A percentile compares a stretch with the other conserved stretches of the same genome.
These are phyloP conservation scores for Oncorhynchus keta DNA, from an alignment of 2,113 vertebrate genomes.

Conservation along the genomic window DNA sequence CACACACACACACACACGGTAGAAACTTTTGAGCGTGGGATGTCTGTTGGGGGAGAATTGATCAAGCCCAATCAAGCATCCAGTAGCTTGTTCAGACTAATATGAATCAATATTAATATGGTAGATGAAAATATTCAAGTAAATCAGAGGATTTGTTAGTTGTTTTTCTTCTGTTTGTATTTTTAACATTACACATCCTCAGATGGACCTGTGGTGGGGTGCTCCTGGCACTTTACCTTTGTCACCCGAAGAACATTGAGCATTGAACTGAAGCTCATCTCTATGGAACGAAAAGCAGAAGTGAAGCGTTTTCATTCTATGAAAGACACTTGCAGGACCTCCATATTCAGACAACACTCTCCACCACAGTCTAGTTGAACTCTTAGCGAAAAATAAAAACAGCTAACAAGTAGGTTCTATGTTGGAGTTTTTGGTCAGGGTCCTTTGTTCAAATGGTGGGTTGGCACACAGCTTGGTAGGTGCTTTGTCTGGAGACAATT, in stretches of 20 bases:
- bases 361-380: not conserved
- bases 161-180: not conserved
- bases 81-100: slow-evolving; percentile 62
- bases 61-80: slow-evolving; percentile 38
- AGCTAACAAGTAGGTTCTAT: not conserved
- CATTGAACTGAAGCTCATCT: too few relatives aligned
- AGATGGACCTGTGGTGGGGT: slow-evolving; percentile 25
- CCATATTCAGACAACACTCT: not conserved
- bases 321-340: slow-evolving; percentile 11
- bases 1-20: too few relatives aligned
- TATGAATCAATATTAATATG: slow-evolving; percentile 60
- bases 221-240: slow-evolving; percentile 29
- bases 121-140: not conserved
- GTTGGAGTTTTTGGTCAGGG: too few relatives aligned
- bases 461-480: too few relatives aligned
- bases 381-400: not conserved
- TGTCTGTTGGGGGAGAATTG: not conserved
- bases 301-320: slow-evolving; percentile 51
- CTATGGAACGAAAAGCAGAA: slow-evolving; percentile 4
- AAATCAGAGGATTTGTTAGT: not conserved
- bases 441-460: too few relatives aligned
- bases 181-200: not conserved
- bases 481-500: not conserved
- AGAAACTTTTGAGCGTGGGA: too few relatives aligned
- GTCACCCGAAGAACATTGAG: not conserved